Evolutionary conservation across 2,888 invertebrate species (phyloP).

Genomic region (Terebella lapidaria): DNA sequence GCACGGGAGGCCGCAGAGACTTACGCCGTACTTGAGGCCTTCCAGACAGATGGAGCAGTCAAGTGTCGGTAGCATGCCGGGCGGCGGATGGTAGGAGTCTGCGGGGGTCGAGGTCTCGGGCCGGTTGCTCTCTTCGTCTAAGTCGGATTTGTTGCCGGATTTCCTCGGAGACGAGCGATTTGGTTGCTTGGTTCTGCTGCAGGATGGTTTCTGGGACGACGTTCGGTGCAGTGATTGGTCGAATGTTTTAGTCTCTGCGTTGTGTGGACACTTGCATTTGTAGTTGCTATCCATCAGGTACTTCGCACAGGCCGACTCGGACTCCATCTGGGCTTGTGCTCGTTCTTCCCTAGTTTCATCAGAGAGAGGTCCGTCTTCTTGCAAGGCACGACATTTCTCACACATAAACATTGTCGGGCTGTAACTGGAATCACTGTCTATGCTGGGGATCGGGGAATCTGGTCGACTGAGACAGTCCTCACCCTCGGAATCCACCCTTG

Average conservation of each 20-base stretch:
- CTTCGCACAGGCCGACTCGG: constrained; percentile 27
- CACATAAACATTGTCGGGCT: constrained; percentile 24
- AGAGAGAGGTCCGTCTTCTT: constrained; percentile 4
- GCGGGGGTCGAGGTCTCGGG: background rate
- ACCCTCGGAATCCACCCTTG: background rate
- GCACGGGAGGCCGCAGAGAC: constrained; percentile 57
- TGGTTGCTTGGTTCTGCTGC: too few relatives aligned
- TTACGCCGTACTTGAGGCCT: constrained; percentile 44
- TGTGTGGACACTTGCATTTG: constrained; percentile 27
- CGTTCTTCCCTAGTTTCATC: constrained; percentile 13
- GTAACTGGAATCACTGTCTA: background rate
- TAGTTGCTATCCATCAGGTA: constrained; percentile 33
- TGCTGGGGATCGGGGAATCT: background rate
- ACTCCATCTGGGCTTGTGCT: constrained; percentile 18
- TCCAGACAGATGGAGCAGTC: constrained; percentile 59
- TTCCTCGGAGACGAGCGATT: background rate
- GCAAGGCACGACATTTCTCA: constrained; percentile 26
- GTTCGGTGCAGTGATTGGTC: background rate
- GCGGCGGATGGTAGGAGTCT: constrained; percentile 27
- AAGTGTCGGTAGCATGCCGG: constrained; percentile 46
- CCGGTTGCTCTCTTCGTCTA: background rate
- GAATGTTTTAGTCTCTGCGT: background rate
- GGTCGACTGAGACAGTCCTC: background rate
- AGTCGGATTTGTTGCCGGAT: background rate
- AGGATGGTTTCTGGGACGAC: background rate